These are phyloP conservation scores for Argyrosomus regius DNA, from an alignment of 2,797 vertebrate species.

Conservation along the genomic window DNA sequence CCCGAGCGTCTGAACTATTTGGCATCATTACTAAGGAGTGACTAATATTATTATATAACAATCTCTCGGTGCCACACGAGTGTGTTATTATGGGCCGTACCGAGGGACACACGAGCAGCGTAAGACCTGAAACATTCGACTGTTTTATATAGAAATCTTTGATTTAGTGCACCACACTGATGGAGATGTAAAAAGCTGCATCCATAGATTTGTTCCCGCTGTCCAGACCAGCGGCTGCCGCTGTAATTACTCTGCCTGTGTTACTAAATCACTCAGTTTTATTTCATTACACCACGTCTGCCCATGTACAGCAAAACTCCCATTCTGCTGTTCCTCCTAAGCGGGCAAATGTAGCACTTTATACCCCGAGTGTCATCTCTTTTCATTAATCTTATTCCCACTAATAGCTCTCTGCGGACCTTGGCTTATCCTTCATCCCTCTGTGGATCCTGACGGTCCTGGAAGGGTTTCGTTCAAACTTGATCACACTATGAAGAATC, in stretches of 20 bases:
- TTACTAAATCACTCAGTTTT: conserved; percentile 42
- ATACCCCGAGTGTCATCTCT: conserved; percentile 47
- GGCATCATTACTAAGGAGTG: conserved; percentile 44
- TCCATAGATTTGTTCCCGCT: conserved; percentile 11
- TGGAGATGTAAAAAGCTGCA: conserved; percentile 17
- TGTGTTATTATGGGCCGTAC: conserved; percentile 33
- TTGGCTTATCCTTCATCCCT: conserved; percentile 54
- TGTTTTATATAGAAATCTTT: conserved; percentile 1
- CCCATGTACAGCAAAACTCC: conserved; percentile 22
- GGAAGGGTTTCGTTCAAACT: conserved; percentile 24
- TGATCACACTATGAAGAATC: conserved; percentile 6
- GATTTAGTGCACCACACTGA: not conserved
- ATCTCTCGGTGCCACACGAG: conserved; percentile 15
- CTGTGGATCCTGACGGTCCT: conserved; percentile 28
- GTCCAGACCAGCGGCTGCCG: not conserved
- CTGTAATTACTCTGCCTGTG: conserved; percentile 26
- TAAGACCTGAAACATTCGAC: conserved; percentile 1
- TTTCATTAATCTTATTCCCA: conserved; percentile 63
- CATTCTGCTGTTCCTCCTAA: conserved; percentile 24
- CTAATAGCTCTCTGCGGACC: conserved; percentile 61
- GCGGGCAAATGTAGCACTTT: conserved; percentile 39
- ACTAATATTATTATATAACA: conserved; percentile 67
- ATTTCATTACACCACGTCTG: conserved; percentile 45
- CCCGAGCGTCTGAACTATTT: conserved; percentile 42
- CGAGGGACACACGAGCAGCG: conserved; percentile 21